Base-by-base conservation (phyloP, 1,140 invertebrate genomes). In the Drosophila funebris region DNA sequence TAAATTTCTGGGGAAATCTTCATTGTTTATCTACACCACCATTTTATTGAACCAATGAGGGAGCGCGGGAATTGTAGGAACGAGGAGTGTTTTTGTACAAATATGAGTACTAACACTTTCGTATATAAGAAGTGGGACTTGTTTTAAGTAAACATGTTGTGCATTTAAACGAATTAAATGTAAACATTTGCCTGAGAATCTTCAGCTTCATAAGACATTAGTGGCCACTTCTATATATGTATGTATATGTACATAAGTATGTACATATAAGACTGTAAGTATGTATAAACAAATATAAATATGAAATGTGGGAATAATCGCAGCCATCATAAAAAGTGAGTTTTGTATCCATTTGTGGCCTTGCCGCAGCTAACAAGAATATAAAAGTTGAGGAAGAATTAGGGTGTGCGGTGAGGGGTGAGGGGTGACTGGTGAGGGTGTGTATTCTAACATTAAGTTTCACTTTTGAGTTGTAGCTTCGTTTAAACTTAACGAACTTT, bases 121-220 rank as follows among this genome's bases (percentile, higher is more conserved):
- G 5, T 8, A 50, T 27, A 8, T 11, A 53, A 24, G 29, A 54
- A 64, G 36, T 56, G 60, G n/a, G 13, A 22, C 44, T 56, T 33
- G 14, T 58, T 43, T 54, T 20, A 57, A 33, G 31, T 48, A 73
- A 68, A 73, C 63, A 68, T 60, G 52, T 52, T 53, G 69, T 37
- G 39, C 48, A 73, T 73, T 68, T 60, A 37, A 54, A 54, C 46
- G 63, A 73, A 73, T 73, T 73, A 73, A 73, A 73, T 56, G 64
- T 53, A 73, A 73, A 73, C 70, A 73, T 24, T 63, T 63, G 50
- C 2, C 24, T 14, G n/a, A 39, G 13, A 52, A 4, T 46, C 63
- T 58, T 67, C 29, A 53, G 11, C 56, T 50, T 46, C 7, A 22
- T 24, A 46, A 41, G 46, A 31, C 70, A 46, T 68, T 57, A 71